These are phyloP conservation scores for Leptoteleia sp. DNA, from an alignment of 1,140 invertebrate genomes.

Conservation along the genomic window DNA sequence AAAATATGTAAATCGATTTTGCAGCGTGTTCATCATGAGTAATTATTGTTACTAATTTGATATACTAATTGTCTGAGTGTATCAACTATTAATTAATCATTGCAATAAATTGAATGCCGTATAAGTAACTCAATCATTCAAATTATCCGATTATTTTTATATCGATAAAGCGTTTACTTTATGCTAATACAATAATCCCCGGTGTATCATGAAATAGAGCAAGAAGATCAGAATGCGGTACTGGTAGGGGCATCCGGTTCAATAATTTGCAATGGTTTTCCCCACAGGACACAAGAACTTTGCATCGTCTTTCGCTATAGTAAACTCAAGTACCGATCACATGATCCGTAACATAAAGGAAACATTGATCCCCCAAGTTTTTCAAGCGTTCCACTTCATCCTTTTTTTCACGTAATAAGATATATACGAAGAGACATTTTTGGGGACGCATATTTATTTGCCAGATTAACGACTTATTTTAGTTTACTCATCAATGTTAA, in stretches of 20 bases:
- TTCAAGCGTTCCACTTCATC: constrained; percentile 12
- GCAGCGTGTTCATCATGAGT: constrained; percentile 1
- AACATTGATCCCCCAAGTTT: constrained; percentile 23
- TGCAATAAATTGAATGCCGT: not conserved
- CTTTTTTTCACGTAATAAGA: constrained; percentile 16
- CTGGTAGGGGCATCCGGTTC: constrained; percentile 56
- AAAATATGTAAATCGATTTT: constrained; percentile 21
- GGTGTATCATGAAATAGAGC: constrained; percentile 16
- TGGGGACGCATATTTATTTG: not conserved
- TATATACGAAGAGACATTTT: constrained; percentile 3
- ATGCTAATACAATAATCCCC: constrained; percentile 72
- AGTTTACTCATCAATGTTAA: too few species aligned
- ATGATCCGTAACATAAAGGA: constrained; percentile 47
- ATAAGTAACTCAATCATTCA: constrained; percentile 70
- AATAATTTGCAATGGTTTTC: constrained; percentile 73
- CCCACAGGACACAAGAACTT: constrained; percentile 44
- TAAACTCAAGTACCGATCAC: constrained; percentile 63
- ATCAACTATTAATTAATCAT: not conserved
- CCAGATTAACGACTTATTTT: too few species aligned
- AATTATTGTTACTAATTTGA: constrained; percentile 15
- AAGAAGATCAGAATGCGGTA: constrained; percentile 13
- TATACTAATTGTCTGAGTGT: constrained; percentile 2
- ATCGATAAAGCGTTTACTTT: constrained; percentile 67
- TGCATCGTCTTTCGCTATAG: constrained; percentile 46
- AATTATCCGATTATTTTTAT: constrained; percentile 71